Conservation (phyloP, 2,113 vertebrate species). For the Nansenia antarctica region DNA sequence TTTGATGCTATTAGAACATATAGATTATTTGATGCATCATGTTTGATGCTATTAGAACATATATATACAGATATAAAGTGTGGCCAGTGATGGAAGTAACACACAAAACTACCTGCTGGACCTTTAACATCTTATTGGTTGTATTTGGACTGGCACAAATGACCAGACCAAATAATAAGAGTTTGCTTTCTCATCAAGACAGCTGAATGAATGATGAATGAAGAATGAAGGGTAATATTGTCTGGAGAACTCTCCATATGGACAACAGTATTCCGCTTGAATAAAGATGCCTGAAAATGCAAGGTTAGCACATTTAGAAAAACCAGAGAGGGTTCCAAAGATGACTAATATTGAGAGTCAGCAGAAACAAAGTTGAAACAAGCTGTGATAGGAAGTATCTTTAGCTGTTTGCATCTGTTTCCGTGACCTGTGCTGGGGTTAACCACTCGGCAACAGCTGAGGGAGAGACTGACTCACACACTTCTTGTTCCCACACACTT, state of each 20-base stretch:
- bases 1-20: no score
- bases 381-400: constrained; percentile 52
- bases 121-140: no score
- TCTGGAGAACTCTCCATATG: constrained; percentile 16
- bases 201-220: no score
- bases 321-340: constrained; percentile 33
- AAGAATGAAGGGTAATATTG: no score
- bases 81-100: no score
- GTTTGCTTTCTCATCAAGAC: no score
- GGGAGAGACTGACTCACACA: constrained; percentile 67
- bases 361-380: constrained; percentile 49
- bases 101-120: no score
- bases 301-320: constrained; percentile 32
- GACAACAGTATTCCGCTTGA: constrained; percentile 29
- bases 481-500: constrained; percentile 24
- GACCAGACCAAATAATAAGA: no score
- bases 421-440: constrained; percentile 36
- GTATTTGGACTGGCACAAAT: no score
- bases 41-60: no score
- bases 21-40: no score
- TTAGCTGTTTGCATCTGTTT: constrained; percentile 51
- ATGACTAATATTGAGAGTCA: constrained; percentile 43
- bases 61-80: no score
- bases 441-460: constrained; percentile 54
- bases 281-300: constrained; percentile 32